Percentiles rank a stretch among this genome's conserved stretches.
Evolutionary conservation across 2,888 invertebrate genomes (phyloP).

Genomic region (Pyrochroa serraticornis): DNA sequence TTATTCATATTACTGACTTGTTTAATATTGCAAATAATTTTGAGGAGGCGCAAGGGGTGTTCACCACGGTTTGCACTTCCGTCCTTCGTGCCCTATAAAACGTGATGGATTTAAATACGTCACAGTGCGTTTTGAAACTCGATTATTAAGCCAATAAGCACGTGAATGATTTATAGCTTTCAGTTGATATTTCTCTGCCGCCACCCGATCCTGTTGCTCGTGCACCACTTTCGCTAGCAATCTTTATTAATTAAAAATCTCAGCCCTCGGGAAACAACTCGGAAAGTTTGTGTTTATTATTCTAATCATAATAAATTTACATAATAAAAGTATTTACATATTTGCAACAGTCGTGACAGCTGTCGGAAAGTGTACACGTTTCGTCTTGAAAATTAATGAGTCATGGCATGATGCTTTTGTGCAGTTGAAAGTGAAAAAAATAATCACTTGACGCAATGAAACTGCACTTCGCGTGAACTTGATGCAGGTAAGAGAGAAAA

Average conservation of each 20-base stretch:
- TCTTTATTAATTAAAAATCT: conserved; percentile 9
- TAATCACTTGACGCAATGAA: conserved; percentile 3
- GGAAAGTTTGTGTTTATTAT: conserved; percentile 24
- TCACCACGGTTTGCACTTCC: too few species aligned
- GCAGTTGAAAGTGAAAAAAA: conserved; percentile 11
- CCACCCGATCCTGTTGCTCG: too few species aligned
- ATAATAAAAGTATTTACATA: conserved; percentile 31
- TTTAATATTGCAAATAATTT: too few species aligned
- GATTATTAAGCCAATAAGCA: too few species aligned
- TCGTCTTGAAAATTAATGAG: conserved; percentile 27
- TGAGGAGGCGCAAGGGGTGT: too few species aligned
- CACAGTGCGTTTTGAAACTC: too few species aligned
- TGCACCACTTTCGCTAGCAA: too few species aligned
- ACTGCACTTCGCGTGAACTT: conserved; percentile 5
- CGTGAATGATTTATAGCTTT: too few species aligned
- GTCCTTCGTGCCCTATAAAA: too few species aligned
- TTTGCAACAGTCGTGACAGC: conserved; percentile 26
- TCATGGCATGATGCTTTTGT: conserved; percentile 10
- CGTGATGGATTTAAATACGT: too few species aligned
- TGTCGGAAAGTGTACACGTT: conserved; percentile 21
- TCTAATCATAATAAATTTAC: conserved; percentile 28
- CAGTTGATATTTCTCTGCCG: too few species aligned
- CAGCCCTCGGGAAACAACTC: conserved; percentile 2
- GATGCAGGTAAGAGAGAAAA: conserved; percentile 8
- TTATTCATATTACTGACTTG: too few species aligned